Conservation (phyloP, 2,797 vertebrate species). For the Molossus molossus region DNA sequence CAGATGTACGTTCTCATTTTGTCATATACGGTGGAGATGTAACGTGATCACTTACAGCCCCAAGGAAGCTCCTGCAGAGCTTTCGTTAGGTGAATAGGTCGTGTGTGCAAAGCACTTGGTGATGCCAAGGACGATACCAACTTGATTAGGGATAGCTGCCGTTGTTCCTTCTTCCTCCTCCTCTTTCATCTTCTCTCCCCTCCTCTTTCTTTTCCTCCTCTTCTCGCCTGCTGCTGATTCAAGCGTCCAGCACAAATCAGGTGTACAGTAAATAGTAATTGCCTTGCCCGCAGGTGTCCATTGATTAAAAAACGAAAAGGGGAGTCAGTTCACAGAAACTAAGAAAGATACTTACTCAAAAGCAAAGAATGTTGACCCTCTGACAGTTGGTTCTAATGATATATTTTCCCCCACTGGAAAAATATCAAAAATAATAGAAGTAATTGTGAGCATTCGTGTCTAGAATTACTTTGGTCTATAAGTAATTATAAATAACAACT, state of each 20-base stretch:
- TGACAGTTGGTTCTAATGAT: background rate
- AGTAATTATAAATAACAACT: background rate
- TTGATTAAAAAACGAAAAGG: background rate
- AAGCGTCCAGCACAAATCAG: background rate
- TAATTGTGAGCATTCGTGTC: background rate
- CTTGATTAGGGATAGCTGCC: background rate
- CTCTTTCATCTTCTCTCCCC: background rate
- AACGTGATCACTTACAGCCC: constrained; percentile 12
- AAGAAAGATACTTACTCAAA: background rate
- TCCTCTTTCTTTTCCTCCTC: background rate
- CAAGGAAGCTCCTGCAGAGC: background rate
- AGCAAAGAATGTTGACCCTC: constrained; percentile 34
- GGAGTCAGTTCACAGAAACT: background rate
- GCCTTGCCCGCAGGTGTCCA: background rate
- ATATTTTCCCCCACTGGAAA: background rate
- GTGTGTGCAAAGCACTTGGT: background rate
- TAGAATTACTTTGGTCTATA: constrained; percentile 15
- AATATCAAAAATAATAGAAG: constrained; percentile 46
- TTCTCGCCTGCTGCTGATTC: constrained; percentile 34
- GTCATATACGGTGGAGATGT: background rate
- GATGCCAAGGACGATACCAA: background rate
- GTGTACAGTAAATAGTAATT: background rate
- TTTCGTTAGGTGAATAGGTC: constrained; percentile 6
- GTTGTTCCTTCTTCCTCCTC: background rate
- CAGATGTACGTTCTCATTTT: background rate